phyloP scores from a whole-genome alignment of 2,888 invertebrate genomes.

The Leptinotarsa tumamoca region DNA sequence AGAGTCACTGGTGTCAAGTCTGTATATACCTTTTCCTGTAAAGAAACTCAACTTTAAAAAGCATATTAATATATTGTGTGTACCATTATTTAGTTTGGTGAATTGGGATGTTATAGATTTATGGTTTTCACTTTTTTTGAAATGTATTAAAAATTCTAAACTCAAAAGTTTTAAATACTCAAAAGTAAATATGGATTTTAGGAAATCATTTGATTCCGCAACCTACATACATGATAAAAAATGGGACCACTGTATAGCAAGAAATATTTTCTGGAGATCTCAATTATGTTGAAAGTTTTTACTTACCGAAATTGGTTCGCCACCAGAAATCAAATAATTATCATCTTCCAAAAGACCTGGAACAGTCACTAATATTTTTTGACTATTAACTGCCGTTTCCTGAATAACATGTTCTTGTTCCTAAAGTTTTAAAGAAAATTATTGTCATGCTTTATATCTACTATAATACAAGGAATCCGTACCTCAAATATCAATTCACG shows the following conservation, averaged over 20 bases:
- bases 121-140: conserved; percentile 10
- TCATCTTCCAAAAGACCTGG: conserved; percentile 15
- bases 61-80: conserved; percentile 8
- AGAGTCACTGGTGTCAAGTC: conserved; percentile 14
- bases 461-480: conserved; percentile 12
- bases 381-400: conserved; percentile 10
- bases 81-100: conserved; percentile 6
- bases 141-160: conserved; percentile 1
- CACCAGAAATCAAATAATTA: background rate
- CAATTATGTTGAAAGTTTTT: conserved; percentile 12
- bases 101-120: conserved; percentile 7
- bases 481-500: conserved; percentile 21
- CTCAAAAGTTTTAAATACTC: conserved; percentile 6
- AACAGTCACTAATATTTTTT: conserved; percentile 9
- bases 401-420: conserved; percentile 18
- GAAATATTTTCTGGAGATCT: conserved; percentile 12
- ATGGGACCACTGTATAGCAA: conserved; percentile 13
- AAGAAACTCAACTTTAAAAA: conserved; percentile 14
- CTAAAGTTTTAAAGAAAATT: conserved; percentile 13
- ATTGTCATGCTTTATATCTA: conserved; percentile 4
- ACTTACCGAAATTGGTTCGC: conserved; percentile 15
- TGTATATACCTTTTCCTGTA: conserved; percentile 15
- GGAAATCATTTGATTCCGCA: conserved; percentile 15
- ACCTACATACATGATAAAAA: conserved; percentile 10
- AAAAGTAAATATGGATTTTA: conserved; percentile 13